Conservation (phyloP, 1,140 invertebrate genomes). For the Formica exsecta region DNA sequence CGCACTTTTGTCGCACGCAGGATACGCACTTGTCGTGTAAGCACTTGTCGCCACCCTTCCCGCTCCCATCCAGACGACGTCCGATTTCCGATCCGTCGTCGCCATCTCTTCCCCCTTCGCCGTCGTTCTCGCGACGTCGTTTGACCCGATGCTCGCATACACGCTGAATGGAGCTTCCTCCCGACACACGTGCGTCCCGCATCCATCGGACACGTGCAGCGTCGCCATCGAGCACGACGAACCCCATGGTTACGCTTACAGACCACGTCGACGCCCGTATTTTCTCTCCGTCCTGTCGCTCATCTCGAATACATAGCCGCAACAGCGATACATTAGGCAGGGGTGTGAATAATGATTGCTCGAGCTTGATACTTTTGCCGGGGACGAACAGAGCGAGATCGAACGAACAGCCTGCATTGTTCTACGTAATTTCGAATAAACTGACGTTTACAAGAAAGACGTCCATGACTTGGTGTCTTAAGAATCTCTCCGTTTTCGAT, state of each 20-base stretch:
- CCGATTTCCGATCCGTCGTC: conserved; percentile 24
- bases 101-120: background rate
- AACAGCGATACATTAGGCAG: conserved; percentile 37
- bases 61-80: conserved; percentile 29
- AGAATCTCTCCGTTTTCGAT: background rate
- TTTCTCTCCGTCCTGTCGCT: conserved; percentile 22
- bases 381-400: too few relatives aligned
- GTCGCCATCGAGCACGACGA: conserved; percentile 55
- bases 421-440: background rate
- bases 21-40: conserved; percentile 80
- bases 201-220: conserved; percentile 70
- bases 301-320: conserved; percentile 53
- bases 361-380: background rate
- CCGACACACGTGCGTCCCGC: conserved; percentile 80
- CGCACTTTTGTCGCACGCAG: conserved; percentile 67
- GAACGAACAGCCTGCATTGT: too few relatives aligned
- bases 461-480: background rate
- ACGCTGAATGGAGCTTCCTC: conserved; percentile 62
- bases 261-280: conserved; percentile 45
- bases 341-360: conserved; percentile 33
- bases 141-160: background rate
- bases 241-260: conserved; percentile 63
- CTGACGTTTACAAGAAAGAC: background rate
- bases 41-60: conserved; percentile 76
- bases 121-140: background rate